Conservation (phyloP, 2,113 vertebrate species). For the Hypanus sabinus region DNA sequence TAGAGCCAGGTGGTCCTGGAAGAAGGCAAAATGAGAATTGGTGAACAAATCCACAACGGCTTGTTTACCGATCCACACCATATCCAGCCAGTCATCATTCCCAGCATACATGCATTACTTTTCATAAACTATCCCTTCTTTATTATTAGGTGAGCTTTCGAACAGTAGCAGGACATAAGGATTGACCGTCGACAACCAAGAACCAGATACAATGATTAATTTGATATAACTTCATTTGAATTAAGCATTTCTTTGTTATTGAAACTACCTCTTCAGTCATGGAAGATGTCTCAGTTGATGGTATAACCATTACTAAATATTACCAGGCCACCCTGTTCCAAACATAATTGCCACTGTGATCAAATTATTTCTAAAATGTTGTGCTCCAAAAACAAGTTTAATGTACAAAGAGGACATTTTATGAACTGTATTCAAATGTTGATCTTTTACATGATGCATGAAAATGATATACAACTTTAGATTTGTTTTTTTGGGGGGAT, state of each 20-base stretch:
- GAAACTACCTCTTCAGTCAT: no score
- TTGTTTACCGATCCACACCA: not conserved
- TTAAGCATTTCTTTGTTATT: not conserved
- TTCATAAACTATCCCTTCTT: not conserved
- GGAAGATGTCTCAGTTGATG: no score
- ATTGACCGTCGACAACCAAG: no score
- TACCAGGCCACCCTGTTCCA: not conserved
- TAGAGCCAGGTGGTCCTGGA: no score
- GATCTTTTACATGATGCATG: not conserved
- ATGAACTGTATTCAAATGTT: not conserved
- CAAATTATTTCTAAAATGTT: not conserved
- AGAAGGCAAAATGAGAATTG: no score
- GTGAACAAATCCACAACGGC: not conserved
- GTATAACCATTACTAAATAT: not conserved
- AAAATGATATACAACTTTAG: not conserved
- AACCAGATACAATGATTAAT: not conserved
- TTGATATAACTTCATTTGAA: not conserved
- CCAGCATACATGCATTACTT: not conserved
- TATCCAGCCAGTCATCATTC: not conserved
- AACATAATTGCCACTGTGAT: not conserved
- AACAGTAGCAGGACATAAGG: no score
- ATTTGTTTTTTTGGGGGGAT: not conserved
- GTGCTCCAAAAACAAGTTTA: not conserved
- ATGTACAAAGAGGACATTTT: not conserved
- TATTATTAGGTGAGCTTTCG: not conserved